Evolutionary conservation across 2,113 vertebrate species (phyloP).

Genomic region (Lampris megalopsis): DNA sequence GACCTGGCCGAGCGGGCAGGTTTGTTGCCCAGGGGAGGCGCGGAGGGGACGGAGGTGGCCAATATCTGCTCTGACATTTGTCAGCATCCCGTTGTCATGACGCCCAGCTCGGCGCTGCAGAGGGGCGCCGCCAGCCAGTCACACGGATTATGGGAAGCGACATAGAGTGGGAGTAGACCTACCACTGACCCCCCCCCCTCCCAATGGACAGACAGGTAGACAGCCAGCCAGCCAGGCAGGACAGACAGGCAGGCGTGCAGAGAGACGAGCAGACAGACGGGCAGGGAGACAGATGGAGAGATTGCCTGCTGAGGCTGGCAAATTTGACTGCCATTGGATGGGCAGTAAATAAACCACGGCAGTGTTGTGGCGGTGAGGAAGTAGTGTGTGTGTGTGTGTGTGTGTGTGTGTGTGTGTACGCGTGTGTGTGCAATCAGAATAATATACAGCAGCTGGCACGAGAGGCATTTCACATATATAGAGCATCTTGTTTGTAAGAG

Average conservation of each 20-base stretch:
- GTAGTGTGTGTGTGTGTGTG: neutral
- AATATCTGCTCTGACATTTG: constrained; percentile 79
- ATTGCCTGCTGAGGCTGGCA: constrained; percentile 19
- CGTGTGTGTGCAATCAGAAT: neutral
- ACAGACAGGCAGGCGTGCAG: constrained; percentile 23
- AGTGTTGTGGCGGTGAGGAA: neutral
- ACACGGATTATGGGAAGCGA: constrained; percentile 63
- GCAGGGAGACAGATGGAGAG: constrained; percentile 31
- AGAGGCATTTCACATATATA: neutral
- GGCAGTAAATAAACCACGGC: constrained; percentile 22
- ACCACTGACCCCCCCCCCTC: constrained; percentile 14
- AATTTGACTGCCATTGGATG: neutral
- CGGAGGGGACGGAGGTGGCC: constrained; percentile 68
- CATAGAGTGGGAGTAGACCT: constrained; percentile 39
- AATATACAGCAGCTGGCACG: neutral
- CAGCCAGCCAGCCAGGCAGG: constrained; percentile 8
- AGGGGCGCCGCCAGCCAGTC: constrained; percentile 67
- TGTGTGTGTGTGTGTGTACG: fast-evolving
- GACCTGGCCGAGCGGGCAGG: constrained; percentile 63
- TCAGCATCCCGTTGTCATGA: constrained; percentile 73
- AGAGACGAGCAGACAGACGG: neutral
- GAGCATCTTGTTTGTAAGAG: neutral
- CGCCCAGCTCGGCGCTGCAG: constrained; percentile 70
- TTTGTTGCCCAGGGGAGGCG: constrained; percentile 59
- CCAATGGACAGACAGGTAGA: constrained; percentile 17